These are phyloP conservation scores for Psococerastis gibbosa DNA, from an alignment of 2,888 invertebrate genomes.

Conservation along the genomic window DNA sequence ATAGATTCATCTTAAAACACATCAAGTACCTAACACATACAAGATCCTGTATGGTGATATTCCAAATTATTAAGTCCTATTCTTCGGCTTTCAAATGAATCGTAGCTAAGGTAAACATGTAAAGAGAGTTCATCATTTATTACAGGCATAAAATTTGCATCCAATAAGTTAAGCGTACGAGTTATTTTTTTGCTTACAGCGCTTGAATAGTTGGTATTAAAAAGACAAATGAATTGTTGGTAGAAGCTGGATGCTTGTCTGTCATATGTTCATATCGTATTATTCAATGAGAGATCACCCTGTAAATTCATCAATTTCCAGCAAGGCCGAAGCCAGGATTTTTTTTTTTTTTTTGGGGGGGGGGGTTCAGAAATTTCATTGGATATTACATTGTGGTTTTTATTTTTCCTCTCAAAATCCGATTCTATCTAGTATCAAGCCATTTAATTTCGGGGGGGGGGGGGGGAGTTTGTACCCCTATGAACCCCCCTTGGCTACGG, in stretches of 20 bases:
- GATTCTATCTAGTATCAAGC: too few relatives aligned
- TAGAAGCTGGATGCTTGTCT: not conserved
- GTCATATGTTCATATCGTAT: too few relatives aligned
- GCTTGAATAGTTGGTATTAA: conserved; percentile 8
- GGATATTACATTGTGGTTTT: too few relatives aligned
- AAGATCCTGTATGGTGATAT: not conserved
- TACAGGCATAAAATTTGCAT: not conserved
- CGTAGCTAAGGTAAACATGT: not conserved
- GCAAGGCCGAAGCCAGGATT: too few relatives aligned
- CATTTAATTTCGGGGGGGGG: too few relatives aligned
- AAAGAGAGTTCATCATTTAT: not conserved
- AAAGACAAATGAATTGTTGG: conserved; percentile 9
- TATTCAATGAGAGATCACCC: too few relatives aligned
- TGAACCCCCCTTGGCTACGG: too few relatives aligned
- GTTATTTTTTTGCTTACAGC: conserved; percentile 1
- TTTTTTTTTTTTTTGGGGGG: too few relatives aligned
- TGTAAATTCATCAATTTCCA: too few relatives aligned
- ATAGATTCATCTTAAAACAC: not conserved
- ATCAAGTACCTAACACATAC: not conserved
- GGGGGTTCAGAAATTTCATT: too few relatives aligned
- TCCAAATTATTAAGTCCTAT: not conserved
- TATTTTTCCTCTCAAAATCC: too few relatives aligned
- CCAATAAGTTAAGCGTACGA: conserved; percentile 2
- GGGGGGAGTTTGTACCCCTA: too few relatives aligned
- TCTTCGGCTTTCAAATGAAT: not conserved